A percentile compares a stretch with the other conserved stretches of the same genome.
These are phyloP conservation scores for Conus canariensis DNA, from an alignment of 2,888 invertebrate species.

Conservation along the genomic window DNA sequence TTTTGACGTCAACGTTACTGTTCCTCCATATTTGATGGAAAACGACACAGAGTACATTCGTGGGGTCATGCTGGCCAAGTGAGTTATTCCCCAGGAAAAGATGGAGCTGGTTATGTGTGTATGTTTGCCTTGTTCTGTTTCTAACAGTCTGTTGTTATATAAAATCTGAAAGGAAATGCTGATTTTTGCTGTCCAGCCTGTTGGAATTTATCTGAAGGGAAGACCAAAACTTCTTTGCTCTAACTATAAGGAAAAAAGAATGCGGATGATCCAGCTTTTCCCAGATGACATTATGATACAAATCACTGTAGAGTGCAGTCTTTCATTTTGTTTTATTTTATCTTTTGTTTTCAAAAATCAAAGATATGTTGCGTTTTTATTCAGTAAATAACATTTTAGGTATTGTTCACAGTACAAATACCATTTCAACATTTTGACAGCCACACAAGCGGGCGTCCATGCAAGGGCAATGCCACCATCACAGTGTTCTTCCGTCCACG, in stretches of 20 bases:
- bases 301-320: too few relatives aligned
- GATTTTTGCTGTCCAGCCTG: background rate
- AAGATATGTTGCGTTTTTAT: too few relatives aligned
- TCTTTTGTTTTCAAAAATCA: too few relatives aligned
- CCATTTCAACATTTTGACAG: constrained; percentile 57
- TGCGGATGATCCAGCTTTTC: too few relatives aligned
- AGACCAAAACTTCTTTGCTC: background rate
- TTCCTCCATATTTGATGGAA: constrained; percentile 96
- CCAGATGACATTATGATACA: too few relatives aligned
- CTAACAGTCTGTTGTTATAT: background rate
- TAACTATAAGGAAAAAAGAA: background rate
- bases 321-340: too few relatives aligned
- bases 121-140: too few relatives aligned
- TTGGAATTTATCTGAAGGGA: background rate
- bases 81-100: constrained; percentile 47
- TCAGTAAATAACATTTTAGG: too few relatives aligned
- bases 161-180: background rate
- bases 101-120: background rate
- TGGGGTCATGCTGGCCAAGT: constrained; percentile 94
- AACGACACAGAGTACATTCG: constrained; percentile 89
- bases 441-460: constrained; percentile 95
- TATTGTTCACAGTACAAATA: too few relatives aligned
- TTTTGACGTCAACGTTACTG: constrained; percentile 97
- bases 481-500: constrained; percentile 77
- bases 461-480: constrained; percentile 92